Evolutionary conservation across 2,797 vertebrate genomes (phyloP).

Genomic region (Mastacembelus armatus): DNA sequence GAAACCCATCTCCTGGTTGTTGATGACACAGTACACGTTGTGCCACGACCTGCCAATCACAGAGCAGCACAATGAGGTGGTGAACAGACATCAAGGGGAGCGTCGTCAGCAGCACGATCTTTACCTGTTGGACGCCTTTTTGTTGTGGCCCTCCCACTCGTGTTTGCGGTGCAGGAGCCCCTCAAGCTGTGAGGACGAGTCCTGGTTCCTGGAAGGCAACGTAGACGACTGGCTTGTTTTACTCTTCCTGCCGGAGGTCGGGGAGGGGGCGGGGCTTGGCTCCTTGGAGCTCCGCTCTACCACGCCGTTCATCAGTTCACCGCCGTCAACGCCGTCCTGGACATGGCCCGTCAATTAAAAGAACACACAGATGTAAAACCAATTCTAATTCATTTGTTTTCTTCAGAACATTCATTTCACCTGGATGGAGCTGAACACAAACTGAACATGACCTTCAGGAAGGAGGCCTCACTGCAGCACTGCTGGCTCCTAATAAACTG

Average conservation of each 20-base stretch:
- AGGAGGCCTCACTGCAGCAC: too few species aligned
- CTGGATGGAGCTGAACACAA: too few species aligned
- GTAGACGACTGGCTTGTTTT: constrained; percentile 90
- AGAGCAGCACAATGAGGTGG: constrained; percentile 26
- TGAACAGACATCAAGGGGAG: background rate
- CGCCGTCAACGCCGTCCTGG: constrained; percentile 83
- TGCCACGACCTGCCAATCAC: constrained; percentile 91
- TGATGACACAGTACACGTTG: constrained; percentile 96
- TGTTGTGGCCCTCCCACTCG: constrained; percentile 95
- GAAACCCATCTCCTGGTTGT: constrained; percentile 93
- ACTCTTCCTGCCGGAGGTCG: constrained; percentile 87
- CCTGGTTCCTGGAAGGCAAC: constrained; percentile 88
- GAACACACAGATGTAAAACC: too few species aligned
- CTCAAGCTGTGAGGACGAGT: constrained; percentile 88
- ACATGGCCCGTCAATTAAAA: too few species aligned
- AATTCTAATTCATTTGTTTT: too few species aligned
- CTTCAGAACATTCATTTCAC: too few species aligned
- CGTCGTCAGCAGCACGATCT: background rate
- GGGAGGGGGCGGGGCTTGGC: constrained; percentile 89
- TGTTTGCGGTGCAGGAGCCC: constrained; percentile 95
- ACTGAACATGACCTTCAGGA: too few species aligned
- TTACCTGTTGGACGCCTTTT: constrained; percentile 98
- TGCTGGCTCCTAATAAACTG: too few species aligned
- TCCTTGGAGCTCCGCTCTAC: constrained; percentile 85
- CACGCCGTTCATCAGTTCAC: constrained; percentile 89